A percentile compares a stretch with the other conserved stretches of the same genome.
phyloP scores from a whole-genome alignment of 2,888 invertebrate species.

The Dryocosmus kuriphilus region DNA sequence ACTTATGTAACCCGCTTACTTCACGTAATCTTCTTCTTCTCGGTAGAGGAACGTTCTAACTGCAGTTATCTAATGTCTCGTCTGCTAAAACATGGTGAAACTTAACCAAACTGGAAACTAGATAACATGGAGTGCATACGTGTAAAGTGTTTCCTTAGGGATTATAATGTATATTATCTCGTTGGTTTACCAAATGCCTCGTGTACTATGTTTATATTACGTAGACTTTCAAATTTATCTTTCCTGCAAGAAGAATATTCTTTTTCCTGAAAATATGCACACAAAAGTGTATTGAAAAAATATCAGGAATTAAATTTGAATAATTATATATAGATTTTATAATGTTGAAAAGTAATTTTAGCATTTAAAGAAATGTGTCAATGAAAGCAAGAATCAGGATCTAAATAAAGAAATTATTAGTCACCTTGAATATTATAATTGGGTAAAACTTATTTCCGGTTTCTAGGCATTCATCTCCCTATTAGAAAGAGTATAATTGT shows the following conservation, averaged over 20 bases:
- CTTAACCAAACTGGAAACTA: slow-evolving; percentile 40
- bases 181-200: slow-evolving; percentile 35
- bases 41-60: slow-evolving; percentile 13
- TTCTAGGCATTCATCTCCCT: neutral
- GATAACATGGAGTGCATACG: slow-evolving; percentile 38
- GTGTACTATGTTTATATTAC: neutral
- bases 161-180: slow-evolving; percentile 37
- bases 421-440: neutral
- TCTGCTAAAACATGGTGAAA: slow-evolving; percentile 38
- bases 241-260: neutral
- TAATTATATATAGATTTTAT: no score
- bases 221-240: slow-evolving; percentile 11
- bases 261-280: neutral
- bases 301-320: no score
- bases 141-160: slow-evolving; percentile 39
- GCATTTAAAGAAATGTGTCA: no score
- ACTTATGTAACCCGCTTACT: slow-evolving; percentile 20
- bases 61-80: slow-evolving; percentile 30
- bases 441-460: neutral
- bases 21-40: slow-evolving; percentile 21
- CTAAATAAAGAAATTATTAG: neutral
- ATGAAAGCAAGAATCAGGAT: neutral
- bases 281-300: neutral
- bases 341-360: no score
- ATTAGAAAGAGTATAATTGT: neutral